Evolutionary conservation across 2,888 invertebrate species (phyloP).

Genomic region (Doris montereyensis): DNA sequence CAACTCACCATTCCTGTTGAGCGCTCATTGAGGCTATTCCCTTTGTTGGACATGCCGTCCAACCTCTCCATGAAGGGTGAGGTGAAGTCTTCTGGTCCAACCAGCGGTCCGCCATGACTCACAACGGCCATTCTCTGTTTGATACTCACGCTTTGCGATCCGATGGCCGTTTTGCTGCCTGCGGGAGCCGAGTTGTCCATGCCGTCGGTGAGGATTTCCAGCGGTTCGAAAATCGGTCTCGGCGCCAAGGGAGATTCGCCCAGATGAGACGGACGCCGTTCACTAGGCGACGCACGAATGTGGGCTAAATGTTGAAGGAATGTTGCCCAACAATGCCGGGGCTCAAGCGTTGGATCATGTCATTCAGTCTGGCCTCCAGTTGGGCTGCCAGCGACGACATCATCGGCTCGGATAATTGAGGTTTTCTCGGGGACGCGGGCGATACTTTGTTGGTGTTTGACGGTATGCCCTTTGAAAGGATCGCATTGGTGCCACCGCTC

Average conservation of each 20-base stretch:
- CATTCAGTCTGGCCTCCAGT: neutral
- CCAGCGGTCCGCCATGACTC: slow-evolving; percentile 27
- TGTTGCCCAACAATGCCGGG: too few species aligned
- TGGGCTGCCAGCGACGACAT: neutral
- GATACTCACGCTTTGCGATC: neutral
- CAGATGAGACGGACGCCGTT: too few species aligned
- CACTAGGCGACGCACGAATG: too few species aligned
- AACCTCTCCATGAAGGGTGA: slow-evolving; percentile 30
- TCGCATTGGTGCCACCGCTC: neutral
- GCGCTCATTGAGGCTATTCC: slow-evolving; percentile 13
- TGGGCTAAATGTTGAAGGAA: too few species aligned
- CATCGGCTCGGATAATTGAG: neutral
- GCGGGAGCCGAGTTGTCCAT: neutral
- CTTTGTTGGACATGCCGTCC: neutral
- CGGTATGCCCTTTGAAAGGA: neutral
- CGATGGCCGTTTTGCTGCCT: neutral
- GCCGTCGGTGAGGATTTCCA: slow-evolving; percentile 3
- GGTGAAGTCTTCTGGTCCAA: slow-evolving; percentile 23
- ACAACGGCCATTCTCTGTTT: slow-evolving; percentile 8
- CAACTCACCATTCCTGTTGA: slow-evolving; percentile 31
- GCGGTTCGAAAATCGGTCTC: slow-evolving; percentile 11
- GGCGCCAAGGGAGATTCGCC: slow-evolving; percentile 18
- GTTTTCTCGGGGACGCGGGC: neutral
- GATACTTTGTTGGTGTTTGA: neutral
- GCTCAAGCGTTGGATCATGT: neutral